These are phyloP conservation scores for Rousettus leschenaultii DNA, from an alignment of 2,113 vertebrate genomes.

Conservation along the genomic window DNA sequence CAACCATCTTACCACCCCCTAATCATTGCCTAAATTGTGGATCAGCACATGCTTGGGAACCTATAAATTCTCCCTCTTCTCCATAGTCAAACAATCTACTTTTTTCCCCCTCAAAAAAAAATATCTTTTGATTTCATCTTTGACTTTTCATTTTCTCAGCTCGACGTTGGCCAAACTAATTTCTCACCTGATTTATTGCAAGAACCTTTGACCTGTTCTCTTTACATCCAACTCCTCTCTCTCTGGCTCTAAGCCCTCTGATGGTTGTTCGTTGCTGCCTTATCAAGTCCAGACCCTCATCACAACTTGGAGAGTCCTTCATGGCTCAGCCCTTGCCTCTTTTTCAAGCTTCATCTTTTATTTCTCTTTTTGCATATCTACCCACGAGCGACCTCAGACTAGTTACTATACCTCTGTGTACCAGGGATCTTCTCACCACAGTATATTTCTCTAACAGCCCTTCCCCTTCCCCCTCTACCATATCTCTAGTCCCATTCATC, in stretches of 20 bases:
- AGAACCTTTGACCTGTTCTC: neutral
- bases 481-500: neutral
- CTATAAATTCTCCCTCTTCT: neutral
- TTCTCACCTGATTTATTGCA: neutral
- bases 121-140: neutral
- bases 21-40: neutral
- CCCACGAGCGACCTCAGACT: neutral
- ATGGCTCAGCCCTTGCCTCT: neutral
- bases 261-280: neutral
- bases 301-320: neutral
- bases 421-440: neutral
- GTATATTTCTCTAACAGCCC: neutral
- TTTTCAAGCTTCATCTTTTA: neutral
- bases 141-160: neutral
- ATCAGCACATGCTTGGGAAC: neutral
- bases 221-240: neutral
- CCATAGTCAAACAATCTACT: neutral
- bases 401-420: accelerated
- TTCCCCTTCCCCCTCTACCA: neutral
- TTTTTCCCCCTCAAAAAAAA: neutral
- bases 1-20: too few relatives aligned
- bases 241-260: neutral
- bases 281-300: neutral
- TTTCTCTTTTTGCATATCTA: neutral
- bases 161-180: neutral